Percentiles rank a stretch among this genome's conserved stretches.
These are phyloP conservation scores for Megaustenia siamemsis DNA, from an alignment of 2,888 invertebrate species.

Conservation along the genomic window DNA sequence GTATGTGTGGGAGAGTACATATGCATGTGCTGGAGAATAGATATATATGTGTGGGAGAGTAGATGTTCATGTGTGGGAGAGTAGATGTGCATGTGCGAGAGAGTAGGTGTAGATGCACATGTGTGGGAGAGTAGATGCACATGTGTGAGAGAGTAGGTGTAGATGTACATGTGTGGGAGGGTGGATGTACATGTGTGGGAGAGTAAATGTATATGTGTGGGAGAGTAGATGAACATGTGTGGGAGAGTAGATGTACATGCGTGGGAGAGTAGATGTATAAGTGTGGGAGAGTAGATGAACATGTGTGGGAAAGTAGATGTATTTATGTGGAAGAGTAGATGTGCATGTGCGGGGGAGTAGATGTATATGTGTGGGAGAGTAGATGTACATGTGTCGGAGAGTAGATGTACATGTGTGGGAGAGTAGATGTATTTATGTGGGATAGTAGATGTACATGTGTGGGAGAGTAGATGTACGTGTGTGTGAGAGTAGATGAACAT, in stretches of 20 bases:
- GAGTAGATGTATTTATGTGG: not conserved
- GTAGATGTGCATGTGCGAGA: no score
- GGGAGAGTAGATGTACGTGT: not conserved
- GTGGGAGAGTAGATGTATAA: not conserved
- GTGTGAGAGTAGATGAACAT: not conserved
- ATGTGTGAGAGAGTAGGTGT: no score
- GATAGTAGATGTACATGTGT: not conserved
- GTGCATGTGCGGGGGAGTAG: not conserved
- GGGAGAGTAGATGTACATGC: not conserved
- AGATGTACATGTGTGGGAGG: no score
- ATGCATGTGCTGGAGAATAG: no score
- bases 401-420: not conserved
- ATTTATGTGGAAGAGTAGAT: not conserved
- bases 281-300: not conserved
- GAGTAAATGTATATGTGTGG: not conserved
- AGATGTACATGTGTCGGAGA: not conserved
- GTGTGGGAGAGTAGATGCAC: no score
- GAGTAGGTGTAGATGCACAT: no score
- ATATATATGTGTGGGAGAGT: not conserved
- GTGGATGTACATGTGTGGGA: no score
- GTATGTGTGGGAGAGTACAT: no score
- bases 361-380: not conserved
- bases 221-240: not conserved
- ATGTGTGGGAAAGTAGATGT: not conserved
- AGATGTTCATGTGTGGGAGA: not conserved